A percentile compares a stretch with the other conserved stretches of the same genome.
Conservation (phyloP, 23 tunicate genomes). For the Aplidium turbinatum region DNA sequence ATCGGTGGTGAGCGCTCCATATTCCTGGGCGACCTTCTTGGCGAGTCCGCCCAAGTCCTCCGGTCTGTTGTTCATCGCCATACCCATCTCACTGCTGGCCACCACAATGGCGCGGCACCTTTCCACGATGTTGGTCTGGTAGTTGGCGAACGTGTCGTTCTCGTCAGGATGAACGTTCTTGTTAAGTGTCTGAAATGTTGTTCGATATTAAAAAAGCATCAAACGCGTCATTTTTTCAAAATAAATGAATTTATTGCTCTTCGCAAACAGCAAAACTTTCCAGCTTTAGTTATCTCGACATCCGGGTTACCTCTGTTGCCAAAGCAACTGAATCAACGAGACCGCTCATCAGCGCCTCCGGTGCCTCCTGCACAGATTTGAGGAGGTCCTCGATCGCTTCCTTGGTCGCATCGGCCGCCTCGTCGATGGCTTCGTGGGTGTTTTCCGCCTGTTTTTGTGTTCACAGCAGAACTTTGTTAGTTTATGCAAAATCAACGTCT, state of each 20-base stretch:
- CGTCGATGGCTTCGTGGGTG: constrained; percentile 74
- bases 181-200: constrained; percentile 33
- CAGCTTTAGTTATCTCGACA: no score
- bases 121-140: constrained; percentile 72
- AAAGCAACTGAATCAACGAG: constrained; percentile 62
- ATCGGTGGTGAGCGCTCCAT: constrained; percentile 48
- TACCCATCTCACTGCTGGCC: constrained; percentile 63
- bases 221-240: no score
- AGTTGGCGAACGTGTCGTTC: constrained; percentile 68
- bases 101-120: constrained; percentile 66
- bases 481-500: no score
- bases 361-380: constrained; percentile 90
- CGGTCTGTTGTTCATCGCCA: constrained; percentile 60
- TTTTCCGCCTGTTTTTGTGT: constrained; percentile 81
- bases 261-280: no score
- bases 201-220: constrained; percentile 22
- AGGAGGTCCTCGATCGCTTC: constrained; percentile 87
- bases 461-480: no score
- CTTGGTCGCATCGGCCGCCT: constrained; percentile 61
- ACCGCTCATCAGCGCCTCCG: constrained; percentile 90
- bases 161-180: constrained; percentile 23
- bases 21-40: constrained; percentile 67
- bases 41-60: constrained; percentile 70
- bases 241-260: no score
- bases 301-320: constrained; percentile 22